Percentiles rank a stretch among this genome's conserved stretches.
Evolutionary conservation across 2,113 vertebrate species (phyloP).

Genomic region (Oreotrochilus melanogaster): DNA sequence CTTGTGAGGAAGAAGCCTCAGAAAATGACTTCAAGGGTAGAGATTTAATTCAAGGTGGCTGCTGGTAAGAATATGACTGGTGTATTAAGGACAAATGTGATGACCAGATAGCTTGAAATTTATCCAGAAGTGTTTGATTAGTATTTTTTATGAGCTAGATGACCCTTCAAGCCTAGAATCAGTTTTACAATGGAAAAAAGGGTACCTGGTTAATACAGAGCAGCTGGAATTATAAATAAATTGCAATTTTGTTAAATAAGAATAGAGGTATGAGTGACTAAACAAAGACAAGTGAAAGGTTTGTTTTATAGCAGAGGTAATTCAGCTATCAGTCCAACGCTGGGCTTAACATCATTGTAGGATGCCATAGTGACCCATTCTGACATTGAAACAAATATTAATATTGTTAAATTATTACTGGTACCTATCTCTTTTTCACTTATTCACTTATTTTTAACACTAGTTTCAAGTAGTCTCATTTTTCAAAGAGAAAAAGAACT

Average conservation of each 20-base stretch:
- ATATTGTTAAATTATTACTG: background rate
- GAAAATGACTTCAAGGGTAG: background rate
- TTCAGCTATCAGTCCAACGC: background rate
- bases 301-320: background rate
- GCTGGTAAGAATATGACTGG: background rate
- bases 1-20: constrained; percentile 35
- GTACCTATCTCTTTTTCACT: background rate
- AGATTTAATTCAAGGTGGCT: background rate
- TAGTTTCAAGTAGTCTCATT: background rate
- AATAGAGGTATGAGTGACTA: background rate
- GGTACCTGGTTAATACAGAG: background rate
- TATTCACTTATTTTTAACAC: background rate
- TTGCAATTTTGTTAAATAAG: background rate
- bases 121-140: background rate
- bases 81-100: background rate
- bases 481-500: background rate
- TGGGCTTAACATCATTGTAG: background rate
- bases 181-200: background rate
- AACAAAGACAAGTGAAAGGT: background rate
- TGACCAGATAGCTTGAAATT: background rate
- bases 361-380: background rate
- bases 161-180: background rate
- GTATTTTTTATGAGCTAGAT: background rate
- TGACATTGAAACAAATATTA: background rate
- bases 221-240: background rate